Evolutionary conservation across 2,113 vertebrate genomes (phyloP), one percentile per base, ranked within the genome.

Genomic region (Nycticorax nycticorax): DNA sequence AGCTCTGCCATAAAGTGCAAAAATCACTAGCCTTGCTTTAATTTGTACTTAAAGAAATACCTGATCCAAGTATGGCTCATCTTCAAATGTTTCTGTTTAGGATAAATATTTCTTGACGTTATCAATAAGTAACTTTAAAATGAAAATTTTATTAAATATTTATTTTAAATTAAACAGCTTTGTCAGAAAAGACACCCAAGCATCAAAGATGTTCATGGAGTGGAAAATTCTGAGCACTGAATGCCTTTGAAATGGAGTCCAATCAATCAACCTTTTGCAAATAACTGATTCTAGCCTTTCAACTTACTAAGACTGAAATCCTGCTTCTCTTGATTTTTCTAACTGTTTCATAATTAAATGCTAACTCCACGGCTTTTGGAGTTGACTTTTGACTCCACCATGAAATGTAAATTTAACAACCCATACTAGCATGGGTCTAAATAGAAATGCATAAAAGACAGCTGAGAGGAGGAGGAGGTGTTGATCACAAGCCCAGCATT

Each of bases 281-380:
- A 32, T 4, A 68, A 45, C 35, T 60, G 13, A 27, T 57, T 77
- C 63, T 12, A 41, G 13, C 30, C 39, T 77, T 88, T 33, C 32
- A 48, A 10, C 50, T 90, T n/a, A 16, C 5, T 35, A 14, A 43
- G n/a, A 17, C 26, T 6, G 1, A 90, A 90, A 81, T 68, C 23
- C 39, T 28, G 2, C 30, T 53, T 56, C n/a, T 56, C 43, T 22
- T 85, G 80, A 3, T 35, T 89, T 78, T 92, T 71, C 59, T 60
- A 66, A 57, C 48, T 93, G 50, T 69, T 91, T 81, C 56, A 30
- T 33, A 95, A 86, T 67, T 77, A 91, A 95, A 95, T 77, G 68
- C 18, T 74, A 97, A 82, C 63, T 88, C 39, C 59, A 30, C 56
- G 59, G 59, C 66, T 94, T 95, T 64, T 62, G 69, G 80, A 85